These are phyloP conservation scores for Gymnopithys bicolor DNA, from an alignment of 2,797 vertebrate genomes.

Conservation along the genomic window DNA sequence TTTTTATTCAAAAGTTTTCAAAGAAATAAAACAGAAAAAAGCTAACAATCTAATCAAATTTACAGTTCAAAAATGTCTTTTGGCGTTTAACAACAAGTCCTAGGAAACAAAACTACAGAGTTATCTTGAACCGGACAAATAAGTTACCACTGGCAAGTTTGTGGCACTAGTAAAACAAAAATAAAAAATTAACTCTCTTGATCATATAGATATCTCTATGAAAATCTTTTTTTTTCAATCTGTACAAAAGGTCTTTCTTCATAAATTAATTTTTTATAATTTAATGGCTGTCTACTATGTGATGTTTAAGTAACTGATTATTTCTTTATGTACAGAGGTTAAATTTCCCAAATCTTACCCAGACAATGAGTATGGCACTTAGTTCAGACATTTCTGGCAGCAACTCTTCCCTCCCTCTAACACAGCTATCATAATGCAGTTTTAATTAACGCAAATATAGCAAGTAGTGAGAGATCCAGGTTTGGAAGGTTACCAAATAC, in stretches of 20 bases:
- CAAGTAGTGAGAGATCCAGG: slow-evolving; percentile 82
- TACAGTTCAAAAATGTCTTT: slow-evolving; percentile 91
- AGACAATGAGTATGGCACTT: slow-evolving; percentile 93
- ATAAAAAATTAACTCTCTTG: slow-evolving; percentile 93
- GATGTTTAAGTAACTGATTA: slow-evolving; percentile 91
- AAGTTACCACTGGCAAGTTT: slow-evolving; percentile 94
- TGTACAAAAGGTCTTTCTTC: slow-evolving; percentile 99
- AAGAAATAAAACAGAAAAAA: slow-evolving; percentile 95
- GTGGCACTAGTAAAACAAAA: slow-evolving; percentile 95
- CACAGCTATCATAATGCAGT: slow-evolving; percentile 83
- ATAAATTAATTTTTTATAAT: slow-evolving; percentile 99
- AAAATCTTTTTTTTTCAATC: slow-evolving; percentile 95
- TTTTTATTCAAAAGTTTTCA: slow-evolving; percentile 96
- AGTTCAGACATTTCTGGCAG: slow-evolving; percentile 93
- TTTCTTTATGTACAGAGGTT: slow-evolving; percentile 89
- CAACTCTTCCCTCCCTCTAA: slow-evolving; percentile 83
- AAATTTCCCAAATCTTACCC: slow-evolving; percentile 91
- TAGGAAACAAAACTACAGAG: slow-evolving; percentile 92
- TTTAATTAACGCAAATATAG: slow-evolving; percentile 84
- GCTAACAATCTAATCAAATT: slow-evolving; percentile 93
- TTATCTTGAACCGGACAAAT: slow-evolving; percentile 93
- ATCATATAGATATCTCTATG: slow-evolving; percentile 97
- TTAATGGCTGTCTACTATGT: slow-evolving; percentile 98
- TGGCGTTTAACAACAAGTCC: slow-evolving; percentile 93
- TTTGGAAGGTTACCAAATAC: slow-evolving; percentile 76